These are phyloP conservation scores for Cryptotermes secundus DNA, from an alignment of 1,140 invertebrate genomes.

Conservation along the genomic window DNA sequence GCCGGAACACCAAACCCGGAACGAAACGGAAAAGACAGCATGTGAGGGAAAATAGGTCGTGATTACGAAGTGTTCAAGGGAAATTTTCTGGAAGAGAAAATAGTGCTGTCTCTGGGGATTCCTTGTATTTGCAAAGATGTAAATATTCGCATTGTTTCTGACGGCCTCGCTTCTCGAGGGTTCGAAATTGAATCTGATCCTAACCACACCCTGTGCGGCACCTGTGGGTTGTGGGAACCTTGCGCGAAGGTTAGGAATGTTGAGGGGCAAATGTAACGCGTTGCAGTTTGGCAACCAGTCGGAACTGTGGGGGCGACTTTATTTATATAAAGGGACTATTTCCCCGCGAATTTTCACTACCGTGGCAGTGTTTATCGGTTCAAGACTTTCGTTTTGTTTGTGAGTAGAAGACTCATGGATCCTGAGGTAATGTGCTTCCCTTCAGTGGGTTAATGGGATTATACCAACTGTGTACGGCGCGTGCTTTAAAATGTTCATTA, in stretches of 20 bases:
- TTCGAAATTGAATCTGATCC: no score
- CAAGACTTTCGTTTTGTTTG: background rate
- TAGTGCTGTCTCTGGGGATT: no score
- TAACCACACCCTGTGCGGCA: background rate
- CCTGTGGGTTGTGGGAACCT: slow-evolving; percentile 7
- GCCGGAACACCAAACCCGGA: background rate
- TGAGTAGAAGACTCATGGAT: background rate
- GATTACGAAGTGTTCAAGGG: background rate
- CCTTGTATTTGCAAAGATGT: no score
- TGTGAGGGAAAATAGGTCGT: no score
- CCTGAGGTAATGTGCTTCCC: background rate
- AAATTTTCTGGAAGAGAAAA: no score
- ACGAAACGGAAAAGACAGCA: no score
- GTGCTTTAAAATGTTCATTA: no score
- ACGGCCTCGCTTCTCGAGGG: no score
- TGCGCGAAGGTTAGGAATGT: slow-evolving; percentile 18
- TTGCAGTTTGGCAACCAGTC: background rate
- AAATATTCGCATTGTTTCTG: no score
- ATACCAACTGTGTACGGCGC: no score
- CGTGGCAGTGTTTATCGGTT: background rate
- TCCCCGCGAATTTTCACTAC: background rate
- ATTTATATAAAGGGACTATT: background rate
- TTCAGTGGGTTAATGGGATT: no score
- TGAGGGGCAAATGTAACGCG: slow-evolving; percentile 13
- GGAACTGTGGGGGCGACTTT: background rate